phyloP scores from a whole-genome alignment of 2,113 vertebrate species.

The Phalacrocorax brasilianus region DNA sequence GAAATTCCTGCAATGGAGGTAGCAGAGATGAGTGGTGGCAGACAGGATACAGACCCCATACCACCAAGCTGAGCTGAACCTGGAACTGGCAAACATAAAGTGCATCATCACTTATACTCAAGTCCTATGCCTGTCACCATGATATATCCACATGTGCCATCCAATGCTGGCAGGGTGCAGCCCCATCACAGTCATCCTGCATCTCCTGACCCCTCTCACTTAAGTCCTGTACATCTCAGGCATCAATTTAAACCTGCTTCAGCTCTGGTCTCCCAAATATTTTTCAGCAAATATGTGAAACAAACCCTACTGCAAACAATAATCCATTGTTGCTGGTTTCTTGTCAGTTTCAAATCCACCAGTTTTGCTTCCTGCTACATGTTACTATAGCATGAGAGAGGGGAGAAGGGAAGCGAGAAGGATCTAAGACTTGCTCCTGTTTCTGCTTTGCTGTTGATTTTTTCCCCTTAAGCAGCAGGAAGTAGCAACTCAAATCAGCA shows the following conservation, averaged over 20 bases:
- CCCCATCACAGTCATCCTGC: background rate
- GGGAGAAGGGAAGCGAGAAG: background rate
- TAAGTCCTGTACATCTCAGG: background rate
- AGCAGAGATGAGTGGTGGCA: background rate
- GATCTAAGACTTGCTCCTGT: background rate
- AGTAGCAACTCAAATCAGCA: background rate
- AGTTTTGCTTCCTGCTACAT: background rate
- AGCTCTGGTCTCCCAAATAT: background rate
- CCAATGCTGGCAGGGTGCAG: background rate
- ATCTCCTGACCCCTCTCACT: background rate
- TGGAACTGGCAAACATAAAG: background rate
- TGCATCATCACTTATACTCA: background rate
- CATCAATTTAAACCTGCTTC: background rate
- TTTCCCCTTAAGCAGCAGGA: background rate
- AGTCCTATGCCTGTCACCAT: background rate
- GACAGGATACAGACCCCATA: background rate
- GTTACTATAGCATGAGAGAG: background rate
- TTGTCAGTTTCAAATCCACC: background rate
- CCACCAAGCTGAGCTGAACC: background rate
- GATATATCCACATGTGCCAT: background rate
- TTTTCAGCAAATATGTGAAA: background rate
- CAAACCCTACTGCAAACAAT: background rate
- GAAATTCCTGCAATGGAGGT: background rate
- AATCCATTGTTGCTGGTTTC: background rate
- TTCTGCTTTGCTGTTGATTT: background rate